Conservation (phyloP, 2,888 invertebrate genomes). For the Asteroscopus sphinx region DNA sequence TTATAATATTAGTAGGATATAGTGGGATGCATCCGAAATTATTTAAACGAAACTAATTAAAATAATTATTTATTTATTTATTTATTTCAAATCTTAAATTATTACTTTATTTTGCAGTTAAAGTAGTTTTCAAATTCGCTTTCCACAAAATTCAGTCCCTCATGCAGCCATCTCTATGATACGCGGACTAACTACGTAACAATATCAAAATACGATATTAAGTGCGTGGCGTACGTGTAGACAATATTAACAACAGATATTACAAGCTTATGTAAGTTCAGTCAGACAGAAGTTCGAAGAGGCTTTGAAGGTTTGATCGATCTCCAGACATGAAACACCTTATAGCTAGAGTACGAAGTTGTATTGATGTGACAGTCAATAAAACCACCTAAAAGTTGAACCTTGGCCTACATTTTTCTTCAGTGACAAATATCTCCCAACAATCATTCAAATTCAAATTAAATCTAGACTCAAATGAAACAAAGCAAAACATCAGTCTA, state of each 20-base stretch:
- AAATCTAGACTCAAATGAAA: neutral
- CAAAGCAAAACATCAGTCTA: neutral
- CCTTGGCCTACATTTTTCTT: too few species aligned
- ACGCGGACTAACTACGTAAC: constrained; percentile 4
- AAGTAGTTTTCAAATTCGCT: constrained; percentile 3
- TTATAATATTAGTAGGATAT: too few species aligned
- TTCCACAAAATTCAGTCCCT: constrained; percentile 6
- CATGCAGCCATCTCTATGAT: neutral
- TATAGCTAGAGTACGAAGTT: neutral
- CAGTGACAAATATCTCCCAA: too few species aligned
- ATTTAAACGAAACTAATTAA: neutral
- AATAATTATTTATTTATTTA: too few species aligned
- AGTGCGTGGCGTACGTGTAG: constrained; percentile 15
- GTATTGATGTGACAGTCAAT: too few species aligned
- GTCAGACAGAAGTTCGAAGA: constrained; percentile 34
- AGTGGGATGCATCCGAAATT: too few species aligned
- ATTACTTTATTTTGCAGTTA: too few species aligned
- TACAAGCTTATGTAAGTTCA: constrained; percentile 21
- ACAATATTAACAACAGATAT: constrained; percentile 23
- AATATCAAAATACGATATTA: constrained; percentile 13
- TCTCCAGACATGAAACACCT: constrained; percentile 18
- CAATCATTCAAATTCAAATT: too few species aligned
- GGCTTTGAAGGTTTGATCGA: constrained; percentile 44
- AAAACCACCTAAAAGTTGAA: too few species aligned
- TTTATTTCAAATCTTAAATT: neutral